A percentile compares a stretch with the other conserved stretches of the same genome.
Conservation (phyloP, 2,113 vertebrate species). For the Uria aalge region DNA sequence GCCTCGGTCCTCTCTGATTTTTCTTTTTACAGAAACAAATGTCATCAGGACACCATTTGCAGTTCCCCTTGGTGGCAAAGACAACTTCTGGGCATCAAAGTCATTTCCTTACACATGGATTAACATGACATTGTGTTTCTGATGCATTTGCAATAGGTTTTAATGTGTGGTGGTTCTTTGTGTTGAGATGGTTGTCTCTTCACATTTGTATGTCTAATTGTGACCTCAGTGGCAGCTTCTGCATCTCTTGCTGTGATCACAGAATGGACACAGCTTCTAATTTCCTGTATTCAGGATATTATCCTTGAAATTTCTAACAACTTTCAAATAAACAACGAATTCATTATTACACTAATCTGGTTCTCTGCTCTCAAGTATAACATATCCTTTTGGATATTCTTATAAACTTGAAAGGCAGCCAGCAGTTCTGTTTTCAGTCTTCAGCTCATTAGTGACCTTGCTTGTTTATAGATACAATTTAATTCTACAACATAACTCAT, state of each 20-base stretch:
- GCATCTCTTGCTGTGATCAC: constrained; percentile 2
- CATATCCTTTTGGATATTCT: background rate
- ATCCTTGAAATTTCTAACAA: background rate
- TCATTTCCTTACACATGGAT: background rate
- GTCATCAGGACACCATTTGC: background rate
- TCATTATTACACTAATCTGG: background rate
- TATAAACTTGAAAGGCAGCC: constrained; percentile 20
- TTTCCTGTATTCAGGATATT: background rate
- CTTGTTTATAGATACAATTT: background rate
- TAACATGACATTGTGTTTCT: constrained; percentile 1
- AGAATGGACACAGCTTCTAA: constrained; percentile 7
- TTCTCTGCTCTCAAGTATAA: background rate
- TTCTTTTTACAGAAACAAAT: constrained; percentile 13
- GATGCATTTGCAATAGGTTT: constrained; percentile 17
- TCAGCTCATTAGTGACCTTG: constrained; percentile 14
- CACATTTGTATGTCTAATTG: background rate
- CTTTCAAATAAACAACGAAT: constrained; percentile 23
- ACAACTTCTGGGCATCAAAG: constrained; percentile 31
- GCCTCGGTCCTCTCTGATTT: background rate
- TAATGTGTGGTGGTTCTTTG: background rate
- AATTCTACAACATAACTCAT: background rate
- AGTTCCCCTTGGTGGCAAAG: constrained; percentile 38
- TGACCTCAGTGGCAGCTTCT: constrained; percentile 14
- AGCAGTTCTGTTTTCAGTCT: background rate
- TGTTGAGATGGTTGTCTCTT: background rate